Base-by-base conservation (phyloP, 2,797 vertebrate genomes). In the Nothura maculosa region DNA sequence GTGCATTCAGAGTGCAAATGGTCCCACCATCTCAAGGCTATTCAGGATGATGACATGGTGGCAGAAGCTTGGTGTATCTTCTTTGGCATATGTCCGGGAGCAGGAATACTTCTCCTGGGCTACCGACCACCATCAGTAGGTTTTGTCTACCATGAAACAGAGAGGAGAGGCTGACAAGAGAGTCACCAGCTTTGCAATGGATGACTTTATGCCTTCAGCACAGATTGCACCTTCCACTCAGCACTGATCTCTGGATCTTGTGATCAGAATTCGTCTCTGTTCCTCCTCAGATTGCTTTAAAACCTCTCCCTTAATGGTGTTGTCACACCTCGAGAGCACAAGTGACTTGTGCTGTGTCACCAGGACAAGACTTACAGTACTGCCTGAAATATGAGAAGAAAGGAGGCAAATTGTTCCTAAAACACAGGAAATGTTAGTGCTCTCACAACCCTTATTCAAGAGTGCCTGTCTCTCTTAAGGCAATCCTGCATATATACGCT, bases 391-490 rank as follows among this genome's bases (percentile, higher is more conserved):
- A n/a, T 18, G 28, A 16, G 28, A 54, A 40, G 20, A 50, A 54
- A 40, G 52, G 38, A 70, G 21, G 20, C 36, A n/a, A 22, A 40
- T 54, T 48, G 16, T 8, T 54, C 50, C 17, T 54, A 54, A 64
- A 70, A 70, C 28, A 24, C 16, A 12, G 50, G 21, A 20, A n/a
- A 63, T 2, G 24, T 64, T 20, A 22, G 45, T 52, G 30, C 50
- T 77, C 50, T 85, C 0, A 0, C 20, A 68, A 21, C 6, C 19
- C 20, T 67, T 24, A 28, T 68, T 72, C 63, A 55, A 12, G 81
- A 52, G 22, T 0, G 0, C 12, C 19, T 34, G 36, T 12, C 10
- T 72, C 11, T 9, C 24, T 30, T 45, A 38, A 69, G 50, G 36
- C 16, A 45, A 28, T 12, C 25, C 28, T 27, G 61, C 36, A 55